Percentiles rank a stretch among this genome's conserved stretches.
Conservation (phyloP, 1,140 invertebrate genomes). For the Drosophila jambulina region DNA sequence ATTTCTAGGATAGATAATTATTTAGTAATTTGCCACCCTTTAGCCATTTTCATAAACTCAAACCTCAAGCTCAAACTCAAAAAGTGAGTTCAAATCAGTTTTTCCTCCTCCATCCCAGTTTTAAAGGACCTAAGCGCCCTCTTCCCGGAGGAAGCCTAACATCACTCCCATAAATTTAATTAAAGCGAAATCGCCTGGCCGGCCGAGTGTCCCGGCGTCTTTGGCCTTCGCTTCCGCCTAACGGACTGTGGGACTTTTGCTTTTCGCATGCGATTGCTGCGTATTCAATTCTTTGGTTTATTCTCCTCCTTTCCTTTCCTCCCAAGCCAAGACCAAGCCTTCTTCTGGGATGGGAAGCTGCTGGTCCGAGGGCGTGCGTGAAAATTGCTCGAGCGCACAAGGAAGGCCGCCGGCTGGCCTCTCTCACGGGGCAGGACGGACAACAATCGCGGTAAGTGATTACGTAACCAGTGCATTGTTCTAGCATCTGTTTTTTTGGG, state of each 20-base stretch:
- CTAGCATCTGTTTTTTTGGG: conserved; percentile 37
- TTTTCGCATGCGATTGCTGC: conserved; percentile 44
- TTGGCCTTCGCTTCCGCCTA: conserved; percentile 28
- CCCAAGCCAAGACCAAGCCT: conserved; percentile 8
- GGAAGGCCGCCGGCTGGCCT: conserved; percentile 69
- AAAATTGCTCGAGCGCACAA: conserved; percentile 70
- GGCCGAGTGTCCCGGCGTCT: background rate
- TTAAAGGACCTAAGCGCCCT: background rate
- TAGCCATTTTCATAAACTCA: background rate
- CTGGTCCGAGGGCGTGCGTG: conserved; percentile 72
- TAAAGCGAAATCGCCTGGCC: conserved; percentile 8
- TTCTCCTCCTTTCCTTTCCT: background rate
- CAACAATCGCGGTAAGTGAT: conserved; percentile 80
- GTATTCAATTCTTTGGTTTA: conserved; percentile 15
- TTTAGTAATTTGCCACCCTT: background rate
- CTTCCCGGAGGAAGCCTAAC: background rate
- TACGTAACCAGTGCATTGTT: conserved; percentile 80
- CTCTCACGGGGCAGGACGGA: conserved; percentile 68
- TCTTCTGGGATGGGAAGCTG: conserved; percentile 4
- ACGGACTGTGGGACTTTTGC: conserved; percentile 50
- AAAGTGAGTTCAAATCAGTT: background rate
- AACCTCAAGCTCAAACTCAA: too few species aligned
- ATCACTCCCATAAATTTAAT: conserved; percentile 31
- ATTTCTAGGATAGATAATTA: background rate
- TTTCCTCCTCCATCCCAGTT: background rate